Base-by-base conservation (phyloP, 2,888 invertebrate genomes). In the Copidosoma aretas region DNA sequence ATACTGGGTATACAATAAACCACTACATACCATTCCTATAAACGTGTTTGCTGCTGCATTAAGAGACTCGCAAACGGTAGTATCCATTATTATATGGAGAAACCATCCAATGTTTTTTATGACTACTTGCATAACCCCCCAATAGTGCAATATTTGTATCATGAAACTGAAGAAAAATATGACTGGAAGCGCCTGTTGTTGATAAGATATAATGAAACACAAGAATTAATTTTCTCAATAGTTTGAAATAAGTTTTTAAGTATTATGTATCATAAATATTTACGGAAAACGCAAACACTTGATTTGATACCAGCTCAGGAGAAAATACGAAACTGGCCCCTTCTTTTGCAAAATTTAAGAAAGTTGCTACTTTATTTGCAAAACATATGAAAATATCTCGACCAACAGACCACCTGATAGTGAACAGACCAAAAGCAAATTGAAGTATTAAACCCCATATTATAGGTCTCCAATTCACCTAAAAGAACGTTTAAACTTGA, bases 111-210 rank as follows among this genome's bases (percentile, higher is more conserved):
- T 83, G 79, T 91, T 92, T 24, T 89, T 78, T 46, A 97, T 91
- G 70, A 95, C 84, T 87, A 90, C 91, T 84, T 97, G 97, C 89
- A 98, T 92, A 0, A 91, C 88, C 0, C 97, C 97, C 83, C 91
- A 87, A 85, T 93, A 95, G 85, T 95, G 97, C 43, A 98, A 84
- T 0, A 98, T 89, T 76, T 95, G 93, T 32, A 97, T 93, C 74
- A 93, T 86, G 85, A 97, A 94, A 79, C 95, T 93, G 84, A 98
- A 93, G 89, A 97, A 98, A 85, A 94, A 94, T 64, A 98, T 93
- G 21, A 96, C 94, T 0, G 97, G 92, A 52, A 98, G 86, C 0
- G 90, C 90, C 93, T 93, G 84, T 41, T 67, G 60, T 32, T 24
- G 41, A 32, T 67, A 63, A 64, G 43, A 54, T 64, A 39, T 52